Conservation (phyloP, 2,797 vertebrate species). For the Gallinago nigripennis region DNA sequence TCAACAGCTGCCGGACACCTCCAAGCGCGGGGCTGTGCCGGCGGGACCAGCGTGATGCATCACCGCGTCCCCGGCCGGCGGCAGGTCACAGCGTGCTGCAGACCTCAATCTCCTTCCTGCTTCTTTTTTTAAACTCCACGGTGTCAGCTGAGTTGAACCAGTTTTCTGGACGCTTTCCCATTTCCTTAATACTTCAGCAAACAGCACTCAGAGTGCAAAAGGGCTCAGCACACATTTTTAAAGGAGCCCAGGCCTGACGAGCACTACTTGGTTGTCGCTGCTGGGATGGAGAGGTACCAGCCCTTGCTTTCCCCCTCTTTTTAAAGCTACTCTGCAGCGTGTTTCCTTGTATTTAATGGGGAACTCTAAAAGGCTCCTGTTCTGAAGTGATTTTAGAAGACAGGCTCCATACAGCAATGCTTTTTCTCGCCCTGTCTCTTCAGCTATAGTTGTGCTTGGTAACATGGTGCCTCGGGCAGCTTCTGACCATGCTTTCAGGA, state of each 20-base stretch:
- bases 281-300: background rate
- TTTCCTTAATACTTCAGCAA: slow-evolving; percentile 31
- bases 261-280: background rate
- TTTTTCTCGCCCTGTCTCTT: background rate
- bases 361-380: background rate
- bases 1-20: background rate
- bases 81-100: background rate
- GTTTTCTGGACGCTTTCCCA: slow-evolving; percentile 44
- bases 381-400: background rate
- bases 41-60: background rate
- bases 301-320: background rate
- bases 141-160: slow-evolving; percentile 19
- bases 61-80: fast-evolving
- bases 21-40: fast-evolving
- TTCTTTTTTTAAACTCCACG: background rate
- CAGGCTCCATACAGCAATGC: background rate
- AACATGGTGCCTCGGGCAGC: background rate
- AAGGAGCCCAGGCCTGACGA: background rate
- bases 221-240: background rate
- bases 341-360: background rate
- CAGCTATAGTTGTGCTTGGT: background rate
- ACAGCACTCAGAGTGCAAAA: background rate
- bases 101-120: background rate
- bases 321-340: background rate
- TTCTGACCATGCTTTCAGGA: background rate